A percentile compares a stretch with the other conserved stretches of the same genome.
Evolutionary conservation across 2,797 vertebrate species (phyloP).

Genomic region (Esox lucius): DNA sequence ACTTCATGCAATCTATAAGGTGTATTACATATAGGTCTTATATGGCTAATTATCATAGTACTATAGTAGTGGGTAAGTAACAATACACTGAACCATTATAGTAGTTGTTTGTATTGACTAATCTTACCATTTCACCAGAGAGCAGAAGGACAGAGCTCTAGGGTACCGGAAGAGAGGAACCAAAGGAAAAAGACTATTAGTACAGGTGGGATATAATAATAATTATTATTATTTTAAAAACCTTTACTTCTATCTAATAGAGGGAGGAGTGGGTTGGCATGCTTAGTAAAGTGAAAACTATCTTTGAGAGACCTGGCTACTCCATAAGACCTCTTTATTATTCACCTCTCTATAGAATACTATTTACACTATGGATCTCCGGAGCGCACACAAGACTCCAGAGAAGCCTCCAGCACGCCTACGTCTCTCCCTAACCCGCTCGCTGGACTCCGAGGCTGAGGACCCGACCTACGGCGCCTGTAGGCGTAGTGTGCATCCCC

Average conservation of each 20-base stretch:
- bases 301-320: not conserved
- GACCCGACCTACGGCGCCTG: constrained; percentile 38
- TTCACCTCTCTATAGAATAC: constrained; percentile 67
- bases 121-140: constrained; percentile 72
- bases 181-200: constrained; percentile 85
- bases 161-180: constrained; percentile 89
- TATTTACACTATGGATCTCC: constrained; percentile 93
- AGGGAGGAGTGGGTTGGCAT: not conserved
- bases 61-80: not conserved
- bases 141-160: constrained; percentile 86
- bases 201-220: constrained; percentile 79
- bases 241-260: not conserved
- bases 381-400: constrained; percentile 88
- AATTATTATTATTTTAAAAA: no score
- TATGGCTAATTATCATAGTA: not conserved
- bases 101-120: not conserved
- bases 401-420: constrained; percentile 77
- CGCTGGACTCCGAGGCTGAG: constrained; percentile 66
- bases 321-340: constrained; percentile 3
- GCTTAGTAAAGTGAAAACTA: not conserved
- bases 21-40: not conserved
- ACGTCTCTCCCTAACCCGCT: constrained; percentile 84
- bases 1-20: not conserved
- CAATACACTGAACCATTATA: not conserved
- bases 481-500: constrained; percentile 20